Base-by-base conservation (phyloP, 2,113 vertebrate genomes). In the Forbesichthys papilliferus region DNA sequence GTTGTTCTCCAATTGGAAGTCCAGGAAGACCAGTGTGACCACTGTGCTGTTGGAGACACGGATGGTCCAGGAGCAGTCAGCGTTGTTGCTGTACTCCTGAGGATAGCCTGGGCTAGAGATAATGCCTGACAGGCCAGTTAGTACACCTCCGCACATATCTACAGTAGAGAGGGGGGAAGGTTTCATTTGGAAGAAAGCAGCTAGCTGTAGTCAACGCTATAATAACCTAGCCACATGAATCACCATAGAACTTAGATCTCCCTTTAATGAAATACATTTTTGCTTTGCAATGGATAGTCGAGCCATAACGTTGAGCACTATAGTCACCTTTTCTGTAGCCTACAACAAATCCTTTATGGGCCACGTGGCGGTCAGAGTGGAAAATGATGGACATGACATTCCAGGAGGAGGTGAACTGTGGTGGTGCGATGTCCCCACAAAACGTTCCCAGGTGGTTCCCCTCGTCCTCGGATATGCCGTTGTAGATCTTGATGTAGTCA, bases 401-500 rank as follows among this genome's bases (percentile, higher is more conserved):
- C 97, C 97, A 99, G 60, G 96, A 96, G 0, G 97, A 98, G 65
- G 95, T 93, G 82, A 98, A 96, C 78, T 94, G 92, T 0, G 97
- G 97, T 0, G 97, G 97, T 4, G 89, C 85, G 53, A 84, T 88
- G 71, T 64, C 92, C 11, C 98, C 97, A 0, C 98, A 99, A 90
- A 96, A 99, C 67, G 91, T 94, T 55, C 98, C 98, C 60, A 99
- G 92, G 47, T 98, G 95, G 86, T 98, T 98, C 59, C 97, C 96
- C 75, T 60, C 86, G 49, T 98, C 97, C 46, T 83, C 93, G 0
- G 95, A 64, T 36, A 94, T 89, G 48, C 98, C 98, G 0, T 97
- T 99, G 91, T 98, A 98, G 86, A 99, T 95, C 84, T 95, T 96
- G 83, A 99, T 88, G 89, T 96, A 96, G 93, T 99, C 98, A 0